Evolutionary conservation across 2,797 vertebrate species (phyloP).

Genomic region (Helostoma temminkii): DNA sequence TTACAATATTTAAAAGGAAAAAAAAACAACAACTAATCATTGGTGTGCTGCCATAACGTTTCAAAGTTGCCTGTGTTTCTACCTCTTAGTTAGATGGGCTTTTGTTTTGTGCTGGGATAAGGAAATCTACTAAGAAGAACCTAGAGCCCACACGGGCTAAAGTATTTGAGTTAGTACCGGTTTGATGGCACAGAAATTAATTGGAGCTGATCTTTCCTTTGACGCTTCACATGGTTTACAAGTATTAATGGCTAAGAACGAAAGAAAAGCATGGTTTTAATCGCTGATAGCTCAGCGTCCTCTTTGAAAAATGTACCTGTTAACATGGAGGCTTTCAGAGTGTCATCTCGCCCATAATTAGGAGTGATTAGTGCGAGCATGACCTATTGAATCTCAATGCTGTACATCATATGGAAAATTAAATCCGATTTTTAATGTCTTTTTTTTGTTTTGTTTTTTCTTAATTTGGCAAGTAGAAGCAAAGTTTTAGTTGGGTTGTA

Average conservation of each 20-base stretch:
- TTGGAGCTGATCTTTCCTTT: constrained; percentile 36
- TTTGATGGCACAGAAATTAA: constrained; percentile 87
- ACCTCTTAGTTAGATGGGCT: constrained; percentile 96
- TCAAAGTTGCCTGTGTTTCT: constrained; percentile 94
- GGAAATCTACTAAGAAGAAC: constrained; percentile 75
- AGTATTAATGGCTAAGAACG: constrained; percentile 36
- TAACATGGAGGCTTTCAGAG: constrained; percentile 86
- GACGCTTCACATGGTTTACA: constrained; percentile 51
- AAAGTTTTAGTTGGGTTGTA: not conserved
- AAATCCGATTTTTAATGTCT: constrained; percentile 12
- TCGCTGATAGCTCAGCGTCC: constrained; percentile 65
- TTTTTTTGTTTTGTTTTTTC: constrained; percentile 2
- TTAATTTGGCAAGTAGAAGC: constrained; percentile 27
- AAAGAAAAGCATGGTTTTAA: constrained; percentile 10
- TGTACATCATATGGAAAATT: not conserved
- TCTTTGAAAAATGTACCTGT: constrained; percentile 66
- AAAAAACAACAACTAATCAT: constrained; percentile 83
- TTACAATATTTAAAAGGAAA: constrained; percentile 88
- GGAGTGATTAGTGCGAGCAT: constrained; percentile 9
- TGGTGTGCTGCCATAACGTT: constrained; percentile 86
- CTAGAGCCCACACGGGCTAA: constrained; percentile 83
- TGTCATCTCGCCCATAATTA: not conserved
- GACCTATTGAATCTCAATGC: constrained; percentile 23
- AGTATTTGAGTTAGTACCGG: constrained; percentile 87
- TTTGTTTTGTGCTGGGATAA: constrained; percentile 86